Base-by-base conservation (phyloP, 2,113 vertebrate genomes). In the Ophiodon elongatus region DNA sequence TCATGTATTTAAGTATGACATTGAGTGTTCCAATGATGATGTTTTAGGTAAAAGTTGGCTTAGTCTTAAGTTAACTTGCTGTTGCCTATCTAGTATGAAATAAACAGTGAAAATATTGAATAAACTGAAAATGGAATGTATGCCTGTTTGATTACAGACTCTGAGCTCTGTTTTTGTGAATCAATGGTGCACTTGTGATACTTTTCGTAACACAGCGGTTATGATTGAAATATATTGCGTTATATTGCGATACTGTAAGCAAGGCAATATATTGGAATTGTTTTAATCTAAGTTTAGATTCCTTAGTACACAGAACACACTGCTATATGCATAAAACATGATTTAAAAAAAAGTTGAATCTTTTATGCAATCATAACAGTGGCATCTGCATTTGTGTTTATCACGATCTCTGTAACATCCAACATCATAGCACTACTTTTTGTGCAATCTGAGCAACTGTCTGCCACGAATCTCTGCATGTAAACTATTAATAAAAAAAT, bases 51-150 rank as follows among this genome's bases (percentile, higher is more conserved):
- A 57, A 19, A 8, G 37, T 3, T 33, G 39, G 7, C 33, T 19
- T 2, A 43, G 6, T n/a, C 0, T 15, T 0, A 8, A n/a, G n/a
- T n/a, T n/a, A n/a, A n/a, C n/a, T n/a, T 21, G 17, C 15, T 25
- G 50, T n/a, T 39, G n/a, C 14, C 14, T 19, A 19, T 25, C 8
- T 6, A 4, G 25, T 59, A 17, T 62, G 19, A 62, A 62, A 45
- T 15, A 31, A 60, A 73, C 17, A 21, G 35, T 29, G 7, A 43
- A 27, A 21, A 31, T 41, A 8, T 29, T 60, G 25, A 73, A 73
- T 29, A 25, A 57, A 27, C 52, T 31, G 17, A 41, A 25, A 17
- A 56, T 37, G 1, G 10, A 47, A 31, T 21, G 15, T 68, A 6
- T 31, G 27, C 27, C 3, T 8, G 21, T 54, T 5, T 39, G n/a